Base-by-base conservation (phyloP, 2,888 invertebrate genomes). In the Plebejus argus region DNA sequence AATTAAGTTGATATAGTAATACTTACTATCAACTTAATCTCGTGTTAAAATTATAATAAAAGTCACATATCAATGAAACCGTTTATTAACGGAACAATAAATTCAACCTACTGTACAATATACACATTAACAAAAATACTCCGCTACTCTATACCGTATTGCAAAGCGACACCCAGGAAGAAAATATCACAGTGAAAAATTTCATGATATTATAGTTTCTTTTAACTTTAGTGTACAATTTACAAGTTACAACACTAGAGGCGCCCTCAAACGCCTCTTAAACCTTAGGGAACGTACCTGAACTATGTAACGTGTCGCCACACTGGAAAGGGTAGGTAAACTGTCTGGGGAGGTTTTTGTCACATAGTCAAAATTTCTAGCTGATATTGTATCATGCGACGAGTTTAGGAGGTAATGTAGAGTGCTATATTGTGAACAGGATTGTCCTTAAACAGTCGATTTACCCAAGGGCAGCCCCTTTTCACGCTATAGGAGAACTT, bases 171-270 rank as follows among this genome's bases (percentile, higher is more conserved):
- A 84, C 83, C 84, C 39, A 89, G 89, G 89, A 91, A 90, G 89
- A 90, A 83, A 86, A 86, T 92, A 92, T 92, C 91, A 92, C 92
- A 92, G 92, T 89, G 85, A 89, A 89, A 77, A 77, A 81, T 80
- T 78, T 80, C 79, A 80, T 77, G 70, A 78, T 82, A 79, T 74
- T 53, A 28, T 53, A 72, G 45, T 49, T 28, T 23, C 45, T 49
- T 72, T 53, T 20, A 39, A 39, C 71, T 45, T 45, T 45, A 45
- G 45, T 71, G 39, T 71, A 39, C 39, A 71, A 71, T 71, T n/a
- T 71, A 39, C 71, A 20, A 33, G 18, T 53, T 53, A 53, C 5
- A 49, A 49, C 49, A 49, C 0, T 49, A 53, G 53, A 53, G 53
- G 18, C 18, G 18, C 53, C 0, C 53, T 53, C 18, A 18, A 53